These are phyloP conservation scores for Crypturellus undulatus DNA, from an alignment of 2,113 vertebrate species.

Conservation along the genomic window DNA sequence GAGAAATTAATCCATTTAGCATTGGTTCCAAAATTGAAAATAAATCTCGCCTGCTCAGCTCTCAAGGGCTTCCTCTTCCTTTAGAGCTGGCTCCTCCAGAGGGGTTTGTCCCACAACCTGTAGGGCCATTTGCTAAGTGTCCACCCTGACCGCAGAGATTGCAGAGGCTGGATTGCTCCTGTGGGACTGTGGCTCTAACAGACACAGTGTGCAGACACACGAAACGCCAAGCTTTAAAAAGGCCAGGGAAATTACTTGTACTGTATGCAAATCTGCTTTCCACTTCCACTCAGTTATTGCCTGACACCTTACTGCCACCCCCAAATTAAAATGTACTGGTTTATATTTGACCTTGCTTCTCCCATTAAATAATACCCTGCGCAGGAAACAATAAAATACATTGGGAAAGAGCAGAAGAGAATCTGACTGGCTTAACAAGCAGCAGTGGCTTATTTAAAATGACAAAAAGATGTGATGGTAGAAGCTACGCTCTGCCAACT, in stretches of 20 bases:
- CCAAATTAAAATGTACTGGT: neutral
- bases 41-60: constrained; percentile 8
- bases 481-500: constrained; percentile 18
- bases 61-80: neutral
- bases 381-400: constrained; percentile 18
- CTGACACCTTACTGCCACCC: neutral
- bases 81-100: neutral
- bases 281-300: neutral
- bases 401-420: neutral
- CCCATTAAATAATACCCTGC: neutral
- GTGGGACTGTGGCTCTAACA: neutral
- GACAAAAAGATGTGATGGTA: constrained; percentile 3
- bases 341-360: neutral
- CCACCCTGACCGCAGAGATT: neutral
- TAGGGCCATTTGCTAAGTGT: neutral
- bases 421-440: neutral
- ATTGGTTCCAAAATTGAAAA: constrained; percentile 24
- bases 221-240: neutral
- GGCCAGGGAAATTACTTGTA: neutral
- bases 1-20: constrained; percentile 55
- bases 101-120: neutral
- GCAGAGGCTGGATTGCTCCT: neutral
- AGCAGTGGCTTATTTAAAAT: neutral
- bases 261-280: neutral
- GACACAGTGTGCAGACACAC: neutral